Percentiles rank a stretch among this genome's conserved stretches.
Conservation (phyloP, 2,888 invertebrate species). For the Eupithecia dodoneata region DNA sequence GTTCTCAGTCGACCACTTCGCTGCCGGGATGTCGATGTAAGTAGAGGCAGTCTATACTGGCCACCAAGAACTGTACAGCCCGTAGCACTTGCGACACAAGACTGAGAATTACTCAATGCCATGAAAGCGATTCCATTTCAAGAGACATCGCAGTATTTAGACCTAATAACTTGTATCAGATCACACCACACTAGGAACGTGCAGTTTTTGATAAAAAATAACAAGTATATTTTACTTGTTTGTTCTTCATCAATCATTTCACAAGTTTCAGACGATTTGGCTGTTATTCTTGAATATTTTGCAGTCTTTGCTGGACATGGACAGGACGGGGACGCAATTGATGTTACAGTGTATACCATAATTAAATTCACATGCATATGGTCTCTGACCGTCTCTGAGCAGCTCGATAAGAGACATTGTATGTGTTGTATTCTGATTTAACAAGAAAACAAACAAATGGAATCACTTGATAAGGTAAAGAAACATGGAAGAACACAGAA, state of each 20-base stretch:
- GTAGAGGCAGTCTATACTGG: constrained; percentile 54
- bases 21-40: constrained; percentile 65
- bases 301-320: background rate
- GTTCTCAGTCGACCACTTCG: constrained; percentile 68
- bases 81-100: constrained; percentile 43
- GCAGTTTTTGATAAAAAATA: constrained; percentile 40
- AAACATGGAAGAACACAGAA: constrained; percentile 1
- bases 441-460: background rate
- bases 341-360: background rate
- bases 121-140: constrained; percentile 24
- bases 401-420: background rate
- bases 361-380: background rate
- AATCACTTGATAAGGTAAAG: background rate
- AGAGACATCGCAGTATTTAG: constrained; percentile 32
- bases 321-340: background rate
- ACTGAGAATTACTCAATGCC: constrained; percentile 39
- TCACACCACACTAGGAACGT: constrained; percentile 33
- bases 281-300: background rate
- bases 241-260: background rate
- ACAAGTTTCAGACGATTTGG: background rate
- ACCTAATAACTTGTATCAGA: constrained; percentile 38
- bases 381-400: background rate
- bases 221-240: background rate
- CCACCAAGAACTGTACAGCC: constrained; percentile 33
- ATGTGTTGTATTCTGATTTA: background rate